phyloP scores from a whole-genome alignment of 1,140 invertebrate species.

The Yoshiicerus persimilis region DNA sequence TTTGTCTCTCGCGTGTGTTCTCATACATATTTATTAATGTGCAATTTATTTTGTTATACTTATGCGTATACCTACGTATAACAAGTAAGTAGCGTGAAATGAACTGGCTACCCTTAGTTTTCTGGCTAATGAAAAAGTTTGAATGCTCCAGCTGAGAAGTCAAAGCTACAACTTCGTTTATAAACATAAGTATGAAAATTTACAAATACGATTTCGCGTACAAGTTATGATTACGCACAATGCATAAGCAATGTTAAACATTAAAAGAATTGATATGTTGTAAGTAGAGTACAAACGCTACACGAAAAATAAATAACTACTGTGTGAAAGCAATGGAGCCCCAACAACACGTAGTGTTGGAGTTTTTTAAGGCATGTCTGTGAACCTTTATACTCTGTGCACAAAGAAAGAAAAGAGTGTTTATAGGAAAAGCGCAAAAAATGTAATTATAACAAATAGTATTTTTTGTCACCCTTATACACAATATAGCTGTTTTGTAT shows the following conservation, averaged over 20 bases:
- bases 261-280: not conserved
- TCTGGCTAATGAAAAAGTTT: constrained; percentile 5
- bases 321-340: not conserved
- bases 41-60: not conserved
- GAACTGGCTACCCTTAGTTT: not conserved
- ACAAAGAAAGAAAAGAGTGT: no score
- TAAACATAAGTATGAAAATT: no score
- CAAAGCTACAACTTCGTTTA: not conserved
- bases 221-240: no score
- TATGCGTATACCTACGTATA: not conserved
- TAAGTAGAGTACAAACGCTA: not conserved
- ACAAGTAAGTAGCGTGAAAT: not conserved
- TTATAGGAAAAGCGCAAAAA: not conserved
- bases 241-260: not conserved
- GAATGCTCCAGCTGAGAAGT: not conserved
- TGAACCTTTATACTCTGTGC: not conserved
- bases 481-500: not conserved
- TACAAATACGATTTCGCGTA: no score
- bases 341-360: not conserved
- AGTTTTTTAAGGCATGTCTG: not conserved
- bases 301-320: not conserved
- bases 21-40: not conserved
- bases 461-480: not conserved
- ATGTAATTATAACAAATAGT: not conserved
- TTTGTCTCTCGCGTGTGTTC: not conserved